Base-by-base conservation (phyloP, 2,113 vertebrate genomes). In the Ameiurus melas region DNA sequence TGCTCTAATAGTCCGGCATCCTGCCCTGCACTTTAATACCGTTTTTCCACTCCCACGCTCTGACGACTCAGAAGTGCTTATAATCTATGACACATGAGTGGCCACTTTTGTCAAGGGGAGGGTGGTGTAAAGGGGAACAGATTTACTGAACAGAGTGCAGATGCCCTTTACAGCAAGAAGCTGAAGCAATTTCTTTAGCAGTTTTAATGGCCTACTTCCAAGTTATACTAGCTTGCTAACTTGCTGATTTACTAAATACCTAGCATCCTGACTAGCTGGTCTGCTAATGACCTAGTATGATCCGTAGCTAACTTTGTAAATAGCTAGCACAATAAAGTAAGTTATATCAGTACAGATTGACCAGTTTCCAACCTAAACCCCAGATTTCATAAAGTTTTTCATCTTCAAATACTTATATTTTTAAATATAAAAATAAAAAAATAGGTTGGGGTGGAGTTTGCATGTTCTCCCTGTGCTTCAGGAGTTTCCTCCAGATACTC, bases 11-110 rank as follows among this genome's bases (percentile, higher is more conserved):
- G 55, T 43, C 33, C 55, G 14, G 30, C 60, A 39, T 83, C 22
- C 39, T 68, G 60, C 62, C 82, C 60, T 68, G 60, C 82, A 68
- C 22, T 68, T 68, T 84, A n/a, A 51, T 84, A 47, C 14, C 47
- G 36, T 84, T 84, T 68, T 53, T 84, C 22, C 62, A 66, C 62
- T 84, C 62, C 43, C 43, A 66, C 43, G 39, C 64, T 19, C 83
- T 84, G 83, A 68, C 64, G 16, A 84, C 83, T 84, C 62, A 68
- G 83, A 84, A 47, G 25, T 68, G 64, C 62, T 84, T 84, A 84
- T 84, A 84, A 68, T 66, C 62, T 30, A 20, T 68, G 82, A 84
- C 58, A 84, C 82, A 83, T 43, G 39, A 62, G 82, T 62, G 39
- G 83, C 83, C 62, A 84, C 27, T 84, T 68, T 84, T 25, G 53